A percentile compares a stretch with the other conserved stretches of the same genome.
phyloP scores from a whole-genome alignment of 2,797 vertebrate genomes.

The Chaetophractus vellerosus region DNA sequence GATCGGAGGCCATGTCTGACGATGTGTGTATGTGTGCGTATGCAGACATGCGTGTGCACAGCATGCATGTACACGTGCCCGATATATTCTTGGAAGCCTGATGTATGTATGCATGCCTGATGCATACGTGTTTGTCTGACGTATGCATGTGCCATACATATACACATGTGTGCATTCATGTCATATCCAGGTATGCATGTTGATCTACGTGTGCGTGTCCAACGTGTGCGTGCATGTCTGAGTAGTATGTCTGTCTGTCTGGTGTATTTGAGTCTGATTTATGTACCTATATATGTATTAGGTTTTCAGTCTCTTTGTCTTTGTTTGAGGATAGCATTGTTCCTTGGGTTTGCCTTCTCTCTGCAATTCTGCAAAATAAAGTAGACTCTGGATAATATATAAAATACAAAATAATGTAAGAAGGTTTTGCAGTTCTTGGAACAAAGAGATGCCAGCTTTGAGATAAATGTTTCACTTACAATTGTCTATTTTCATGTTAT shows the following conservation, averaged over 20 bases:
- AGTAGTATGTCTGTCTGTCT: no score
- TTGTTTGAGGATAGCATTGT: constrained; percentile 6
- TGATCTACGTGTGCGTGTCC: no score
- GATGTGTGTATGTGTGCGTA: neutral
- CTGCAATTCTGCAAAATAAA: constrained; percentile 50
- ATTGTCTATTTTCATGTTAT: constrained; percentile 56
- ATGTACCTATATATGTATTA: neutral
- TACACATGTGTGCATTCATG: no score
- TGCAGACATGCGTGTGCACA: neutral
- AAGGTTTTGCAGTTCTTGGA: constrained; percentile 4
- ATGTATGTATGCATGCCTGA: no score
- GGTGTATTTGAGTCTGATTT: neutral
- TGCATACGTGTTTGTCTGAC: no score
- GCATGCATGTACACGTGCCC: neutral
- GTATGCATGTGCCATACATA: no score
- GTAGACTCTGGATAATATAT: neutral
- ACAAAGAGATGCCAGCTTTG: neutral
- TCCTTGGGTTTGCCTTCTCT: neutral
- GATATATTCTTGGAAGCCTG: no score
- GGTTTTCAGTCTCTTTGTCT: neutral
- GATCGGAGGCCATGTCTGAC: neutral
- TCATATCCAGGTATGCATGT: no score
- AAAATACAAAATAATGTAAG: constrained; percentile 23
- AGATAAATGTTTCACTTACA: constrained; percentile 53
- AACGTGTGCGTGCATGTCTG: neutral